These are phyloP conservation scores for Parnassius apollo DNA, from an alignment of 2,888 invertebrate species.

Conservation along the genomic window DNA sequence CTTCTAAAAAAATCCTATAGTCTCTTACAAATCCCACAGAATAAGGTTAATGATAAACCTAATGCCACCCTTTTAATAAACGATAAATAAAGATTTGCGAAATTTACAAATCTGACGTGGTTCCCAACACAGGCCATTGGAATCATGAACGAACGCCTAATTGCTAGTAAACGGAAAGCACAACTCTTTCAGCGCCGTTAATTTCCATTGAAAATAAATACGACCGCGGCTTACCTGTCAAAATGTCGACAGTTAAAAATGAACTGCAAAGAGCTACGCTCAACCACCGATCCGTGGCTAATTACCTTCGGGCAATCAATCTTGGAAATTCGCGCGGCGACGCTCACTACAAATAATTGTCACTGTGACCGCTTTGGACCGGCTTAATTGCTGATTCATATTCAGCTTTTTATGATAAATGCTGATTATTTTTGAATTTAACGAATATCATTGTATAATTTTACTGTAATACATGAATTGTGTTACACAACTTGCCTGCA, in stretches of 20 bases:
- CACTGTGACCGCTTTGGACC: conserved; percentile 42
- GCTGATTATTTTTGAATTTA: conserved; percentile 21
- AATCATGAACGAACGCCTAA: conserved; percentile 12
- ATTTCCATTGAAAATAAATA: conserved; percentile 46
- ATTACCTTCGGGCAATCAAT: conserved; percentile 57
- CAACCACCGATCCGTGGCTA: conserved; percentile 53
- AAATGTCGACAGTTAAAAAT: conserved; percentile 60
- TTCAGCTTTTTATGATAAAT: conserved; percentile 34
- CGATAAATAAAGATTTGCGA: background rate
- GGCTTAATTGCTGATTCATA: conserved; percentile 51
- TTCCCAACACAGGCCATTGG: background rate
- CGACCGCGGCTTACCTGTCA: conserved; percentile 46
- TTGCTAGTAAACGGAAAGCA: conserved; percentile 13
- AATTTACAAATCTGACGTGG: no score
- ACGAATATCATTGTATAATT: conserved; percentile 8
- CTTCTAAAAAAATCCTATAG: no score
- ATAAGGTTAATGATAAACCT: background rate
- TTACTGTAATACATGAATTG: background rate
- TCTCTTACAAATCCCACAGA: background rate
- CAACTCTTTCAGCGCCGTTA: conserved; percentile 33
- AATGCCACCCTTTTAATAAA: background rate
- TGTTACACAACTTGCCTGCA: conserved; percentile 1
- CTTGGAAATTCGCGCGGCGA: conserved; percentile 42
- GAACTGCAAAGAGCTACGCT: conserved; percentile 47
- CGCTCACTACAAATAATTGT: conserved; percentile 50